Percentiles rank a stretch among this genome's conserved stretches.
phyloP scores from a whole-genome alignment of 2,113 vertebrate species.

The Falcunculus frontatus region DNA sequence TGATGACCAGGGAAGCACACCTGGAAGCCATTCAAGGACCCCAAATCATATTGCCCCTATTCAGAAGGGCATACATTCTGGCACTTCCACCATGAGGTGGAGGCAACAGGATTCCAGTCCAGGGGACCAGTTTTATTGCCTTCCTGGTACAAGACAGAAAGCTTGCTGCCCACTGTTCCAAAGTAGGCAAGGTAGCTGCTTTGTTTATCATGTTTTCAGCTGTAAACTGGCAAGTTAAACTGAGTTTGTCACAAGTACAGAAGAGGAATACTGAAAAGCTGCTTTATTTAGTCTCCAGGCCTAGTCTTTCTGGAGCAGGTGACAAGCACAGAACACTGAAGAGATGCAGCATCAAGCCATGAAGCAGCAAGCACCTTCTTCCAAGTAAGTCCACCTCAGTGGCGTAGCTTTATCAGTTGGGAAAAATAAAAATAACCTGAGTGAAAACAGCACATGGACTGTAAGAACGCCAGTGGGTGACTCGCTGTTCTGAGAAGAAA shows the following conservation, averaged over 20 bases:
- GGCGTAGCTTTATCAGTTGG: not conserved
- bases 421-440: not conserved
- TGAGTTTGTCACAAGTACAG: not conserved
- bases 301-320: not conserved
- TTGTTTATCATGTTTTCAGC: not conserved
- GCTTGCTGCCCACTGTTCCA: not conserved
- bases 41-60: not conserved
- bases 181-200: not conserved
- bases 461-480: not conserved
- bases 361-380: not conserved
- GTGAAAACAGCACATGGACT: not conserved
- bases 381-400: not conserved
- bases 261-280: not conserved
- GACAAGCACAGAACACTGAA: not conserved
- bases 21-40: not conserved
- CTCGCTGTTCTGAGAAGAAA: not conserved
- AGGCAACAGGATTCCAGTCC: not conserved
- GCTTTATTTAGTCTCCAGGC: not conserved
- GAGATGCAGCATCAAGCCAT: not conserved
- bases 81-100: not conserved
- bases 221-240: not conserved
- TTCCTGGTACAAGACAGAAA: not conserved
- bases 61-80: not conserved
- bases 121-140: not conserved
- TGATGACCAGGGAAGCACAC: not conserved